These are phyloP conservation scores for Neodiprion virginianus DNA, from an alignment of 1,140 invertebrate species.

Conservation along the genomic window DNA sequence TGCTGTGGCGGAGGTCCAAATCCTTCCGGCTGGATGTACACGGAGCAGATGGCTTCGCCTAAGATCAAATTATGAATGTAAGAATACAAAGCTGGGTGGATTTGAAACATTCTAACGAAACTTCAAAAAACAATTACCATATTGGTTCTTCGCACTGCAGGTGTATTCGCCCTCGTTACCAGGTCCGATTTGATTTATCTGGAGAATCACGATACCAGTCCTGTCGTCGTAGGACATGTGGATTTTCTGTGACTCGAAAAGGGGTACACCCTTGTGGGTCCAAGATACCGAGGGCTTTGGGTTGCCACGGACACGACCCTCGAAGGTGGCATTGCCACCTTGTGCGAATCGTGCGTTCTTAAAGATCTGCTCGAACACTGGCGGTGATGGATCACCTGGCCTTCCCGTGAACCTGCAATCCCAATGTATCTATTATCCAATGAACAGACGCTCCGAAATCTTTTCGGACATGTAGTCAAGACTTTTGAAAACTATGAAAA, in stretches of 20 bases:
- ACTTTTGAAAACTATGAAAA: constrained; percentile 3
- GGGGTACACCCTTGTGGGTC: constrained; percentile 87
- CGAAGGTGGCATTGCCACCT: constrained; percentile 91
- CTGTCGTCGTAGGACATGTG: constrained; percentile 87
- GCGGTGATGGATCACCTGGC: constrained; percentile 79
- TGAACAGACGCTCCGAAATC: background rate
- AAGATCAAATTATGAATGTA: background rate
- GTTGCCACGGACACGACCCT: constrained; percentile 88
- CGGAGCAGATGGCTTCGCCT: constrained; percentile 91
- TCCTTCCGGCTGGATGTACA: constrained; percentile 94
- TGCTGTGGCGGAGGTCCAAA: constrained; percentile 71
- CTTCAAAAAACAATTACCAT: constrained; percentile 58
- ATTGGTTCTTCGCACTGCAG: constrained; percentile 90
- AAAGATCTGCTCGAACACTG: constrained; percentile 93
- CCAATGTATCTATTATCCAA: background rate
- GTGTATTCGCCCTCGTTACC: constrained; percentile 97
- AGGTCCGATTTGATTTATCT: constrained; percentile 90
- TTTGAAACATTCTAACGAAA: constrained; percentile 9
- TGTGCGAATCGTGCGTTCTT: constrained; percentile 92
- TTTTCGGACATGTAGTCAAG: constrained; percentile 16
- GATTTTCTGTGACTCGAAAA: constrained; percentile 83
- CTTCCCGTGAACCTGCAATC: constrained; percentile 51
- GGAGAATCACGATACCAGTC: constrained; percentile 84
- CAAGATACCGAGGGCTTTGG: constrained; percentile 94
- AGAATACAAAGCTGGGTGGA: constrained; percentile 13